Conservation (phyloP, 2,888 invertebrate genomes). For the Calephelis perditalis region DNA sequence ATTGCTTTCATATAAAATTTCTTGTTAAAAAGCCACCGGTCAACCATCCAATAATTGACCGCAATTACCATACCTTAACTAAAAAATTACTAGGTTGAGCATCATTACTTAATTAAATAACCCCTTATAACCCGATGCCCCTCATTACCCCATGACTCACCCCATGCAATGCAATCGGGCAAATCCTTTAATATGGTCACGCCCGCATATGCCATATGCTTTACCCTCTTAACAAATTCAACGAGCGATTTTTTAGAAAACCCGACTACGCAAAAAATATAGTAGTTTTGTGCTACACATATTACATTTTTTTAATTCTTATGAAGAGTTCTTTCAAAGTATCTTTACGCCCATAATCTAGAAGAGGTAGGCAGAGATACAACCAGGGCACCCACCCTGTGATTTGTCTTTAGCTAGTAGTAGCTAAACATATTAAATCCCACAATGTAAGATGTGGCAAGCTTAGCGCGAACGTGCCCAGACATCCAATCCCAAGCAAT, state of each 20-base stretch:
- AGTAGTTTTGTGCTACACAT: neutral
- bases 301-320: too few relatives aligned
- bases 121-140: slow-evolving; percentile 16
- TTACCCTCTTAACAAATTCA: slow-evolving; percentile 12
- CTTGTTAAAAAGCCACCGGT: too few relatives aligned
- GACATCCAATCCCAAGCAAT: too few relatives aligned
- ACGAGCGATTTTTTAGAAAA: neutral
- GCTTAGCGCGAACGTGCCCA: too few relatives aligned
- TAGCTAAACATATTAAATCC: too few relatives aligned
- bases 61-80: neutral
- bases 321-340: too few relatives aligned
- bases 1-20: too few relatives aligned
- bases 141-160: slow-evolving; percentile 13
- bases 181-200: slow-evolving; percentile 20
- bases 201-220: slow-evolving; percentile 20
- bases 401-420: too few relatives aligned
- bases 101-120: slow-evolving; percentile 2
- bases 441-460: too few relatives aligned
- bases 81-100: neutral
- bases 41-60: neutral
- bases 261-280: neutral
- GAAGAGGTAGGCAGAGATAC: too few relatives aligned
- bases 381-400: too few relatives aligned
- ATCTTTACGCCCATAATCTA: too few relatives aligned
- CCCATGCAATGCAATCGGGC: slow-evolving; percentile 15